phyloP scores from a whole-genome alignment of 2,113 vertebrate genomes.

The Lipophrys pholis region DNA sequence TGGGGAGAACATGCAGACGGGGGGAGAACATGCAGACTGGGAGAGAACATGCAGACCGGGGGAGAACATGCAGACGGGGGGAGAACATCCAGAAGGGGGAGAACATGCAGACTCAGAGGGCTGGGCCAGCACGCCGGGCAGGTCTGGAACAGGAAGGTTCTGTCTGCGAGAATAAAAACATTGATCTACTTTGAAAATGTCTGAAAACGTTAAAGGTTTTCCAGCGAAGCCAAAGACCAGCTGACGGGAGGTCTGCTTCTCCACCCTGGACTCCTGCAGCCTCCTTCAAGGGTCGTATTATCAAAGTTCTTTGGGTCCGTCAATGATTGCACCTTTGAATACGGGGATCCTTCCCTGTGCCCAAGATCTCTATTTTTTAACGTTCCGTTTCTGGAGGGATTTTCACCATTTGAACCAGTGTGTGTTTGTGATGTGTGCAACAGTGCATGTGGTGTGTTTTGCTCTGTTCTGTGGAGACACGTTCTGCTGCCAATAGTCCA shows the following conservation, averaged over 20 bases:
- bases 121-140: no score
- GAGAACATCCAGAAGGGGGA: no score
- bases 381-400: conserved; percentile 49
- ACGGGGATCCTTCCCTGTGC: background rate
- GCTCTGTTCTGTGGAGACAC: conserved; percentile 39
- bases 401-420: conserved; percentile 41
- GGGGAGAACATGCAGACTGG: no score
- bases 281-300: background rate
- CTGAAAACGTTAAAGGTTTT: no score
- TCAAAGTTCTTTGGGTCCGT: conserved; percentile 8
- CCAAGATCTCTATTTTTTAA: conserved; percentile 37
- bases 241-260: no score
- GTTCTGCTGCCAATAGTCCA: conserved; percentile 56
- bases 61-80: no score
- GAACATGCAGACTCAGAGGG: no score
- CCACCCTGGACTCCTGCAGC: background rate
- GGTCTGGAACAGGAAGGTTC: background rate
- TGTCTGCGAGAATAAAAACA: background rate
- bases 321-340: conserved; percentile 50
- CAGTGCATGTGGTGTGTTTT: conserved; percentile 62
- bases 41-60: no score
- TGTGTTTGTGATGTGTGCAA: conserved; percentile 53
- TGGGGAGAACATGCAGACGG: no score
- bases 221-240: no score
- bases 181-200: no score